phyloP scores from a whole-genome alignment of 2,113 vertebrate genomes.

The Lepus europaeus region DNA sequence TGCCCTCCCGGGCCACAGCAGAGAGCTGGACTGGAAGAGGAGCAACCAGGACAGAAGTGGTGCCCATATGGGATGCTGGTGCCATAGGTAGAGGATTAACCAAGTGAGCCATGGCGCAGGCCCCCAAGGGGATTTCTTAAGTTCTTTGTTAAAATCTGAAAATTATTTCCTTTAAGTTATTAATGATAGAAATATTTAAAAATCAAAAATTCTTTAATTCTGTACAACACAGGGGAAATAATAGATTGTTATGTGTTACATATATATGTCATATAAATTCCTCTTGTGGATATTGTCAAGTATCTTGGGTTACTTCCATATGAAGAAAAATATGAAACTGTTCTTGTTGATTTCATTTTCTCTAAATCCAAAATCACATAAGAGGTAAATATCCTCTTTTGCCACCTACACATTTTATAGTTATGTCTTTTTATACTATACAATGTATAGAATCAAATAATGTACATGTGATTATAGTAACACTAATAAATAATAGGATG shows the following conservation, averaged over 20 bases:
- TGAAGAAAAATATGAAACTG: background rate
- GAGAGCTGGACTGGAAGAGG: no score
- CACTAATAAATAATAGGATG: background rate
- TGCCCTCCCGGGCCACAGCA: no score
- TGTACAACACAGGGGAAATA: background rate
- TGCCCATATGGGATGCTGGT: no score
- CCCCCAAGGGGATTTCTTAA: background rate
- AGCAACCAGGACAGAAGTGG: no score
- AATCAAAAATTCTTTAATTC: background rate
- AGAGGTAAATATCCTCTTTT: background rate
- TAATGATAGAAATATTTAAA: conserved; percentile 35
- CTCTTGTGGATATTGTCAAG: background rate
- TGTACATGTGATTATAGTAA: background rate
- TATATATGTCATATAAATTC: background rate
- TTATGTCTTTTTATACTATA: background rate
- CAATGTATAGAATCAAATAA: background rate
- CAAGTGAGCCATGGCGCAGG: no score
- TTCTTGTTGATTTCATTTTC: background rate
- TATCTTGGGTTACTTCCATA: background rate
- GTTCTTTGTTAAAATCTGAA: conserved; percentile 22
- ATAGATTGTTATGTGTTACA: background rate
- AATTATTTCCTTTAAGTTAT: background rate
- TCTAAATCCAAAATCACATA: background rate
- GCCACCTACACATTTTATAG: background rate
- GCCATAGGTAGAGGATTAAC: no score